Base-by-base conservation (phyloP, 1,140 invertebrate genomes). In the Drosophila kohkoa region DNA sequence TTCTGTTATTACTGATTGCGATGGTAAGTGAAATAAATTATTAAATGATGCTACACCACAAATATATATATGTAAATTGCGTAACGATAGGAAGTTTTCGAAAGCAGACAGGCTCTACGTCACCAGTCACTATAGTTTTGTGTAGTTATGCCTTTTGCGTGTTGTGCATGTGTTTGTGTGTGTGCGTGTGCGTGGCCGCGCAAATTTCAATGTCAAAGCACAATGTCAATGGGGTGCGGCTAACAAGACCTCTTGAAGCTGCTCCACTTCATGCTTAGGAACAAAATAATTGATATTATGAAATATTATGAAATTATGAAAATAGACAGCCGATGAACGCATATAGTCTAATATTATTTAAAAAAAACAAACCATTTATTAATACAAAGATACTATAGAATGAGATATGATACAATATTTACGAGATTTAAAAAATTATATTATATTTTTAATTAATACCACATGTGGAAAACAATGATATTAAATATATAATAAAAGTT, bases 1-100 rank as follows among this genome's bases (percentile, higher is more conserved):
- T 90, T 95, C 95, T 20, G 95, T 98, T 62, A 92, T 98, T 62
- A 95, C 95, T 25, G 97, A 98, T 90, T 98, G 97, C 92, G 97
- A 98, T 94, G 97, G 97, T 96, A 92, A 94, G 93, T 92, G 51
- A 65, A 8, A 20, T 1, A 46, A 71, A 13, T 54, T 38, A n/a
- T 59, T 62, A n/a, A 63, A 45, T 71, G 32, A 70, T 28, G 13
- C 7, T 51, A 48, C 20, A 25, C 13, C 20, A 7, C 13, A 28
- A 15, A 59, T 35, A 5, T 35, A 41, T 7, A 13, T 13, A 45
- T 11, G 28, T n/a, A 41, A 70, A 52, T 75, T 75, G 73, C 73
- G 54, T 75, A 75, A 75, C 58, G 11, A 5, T 57, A 32, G 58
- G 32, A 76, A 62, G 67, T 30, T 59, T 35, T 13, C 28, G 16